Percentiles rank a stretch among this genome's conserved stretches.
These are phyloP conservation scores for Drosophila repletoides DNA, from an alignment of 1,140 invertebrate genomes.

Conservation along the genomic window DNA sequence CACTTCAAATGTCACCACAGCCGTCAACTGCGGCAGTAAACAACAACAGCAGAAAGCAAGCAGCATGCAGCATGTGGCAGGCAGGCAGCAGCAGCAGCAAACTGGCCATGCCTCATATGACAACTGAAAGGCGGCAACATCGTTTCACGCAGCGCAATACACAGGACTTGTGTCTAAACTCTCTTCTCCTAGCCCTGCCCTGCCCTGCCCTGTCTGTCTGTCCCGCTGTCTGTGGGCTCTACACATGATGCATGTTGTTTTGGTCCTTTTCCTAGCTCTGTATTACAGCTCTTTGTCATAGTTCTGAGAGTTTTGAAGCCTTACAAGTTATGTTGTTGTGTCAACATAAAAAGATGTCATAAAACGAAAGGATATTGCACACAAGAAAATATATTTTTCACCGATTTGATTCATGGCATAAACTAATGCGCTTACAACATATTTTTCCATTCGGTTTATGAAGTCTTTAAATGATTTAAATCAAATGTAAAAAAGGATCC, in stretches of 20 bases:
- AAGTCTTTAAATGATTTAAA: too few species aligned
- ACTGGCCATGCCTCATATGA: constrained; percentile 47
- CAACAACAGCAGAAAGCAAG: constrained; percentile 38
- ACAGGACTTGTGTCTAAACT: not conserved
- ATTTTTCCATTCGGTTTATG: too few species aligned
- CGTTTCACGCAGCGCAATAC: constrained; percentile 14
- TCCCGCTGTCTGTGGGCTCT: not conserved
- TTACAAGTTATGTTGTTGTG: constrained; percentile 40
- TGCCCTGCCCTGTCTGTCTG: not conserved
- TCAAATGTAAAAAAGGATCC: too few species aligned
- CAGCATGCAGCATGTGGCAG: not conserved
- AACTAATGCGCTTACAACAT: too few species aligned
- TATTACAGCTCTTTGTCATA: constrained; percentile 30
- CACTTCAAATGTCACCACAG: constrained; percentile 75
- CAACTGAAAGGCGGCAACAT: constrained; percentile 41
- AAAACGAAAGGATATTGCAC: constrained; percentile 3
- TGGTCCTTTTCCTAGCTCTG: not conserved
- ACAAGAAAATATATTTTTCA: too few species aligned
- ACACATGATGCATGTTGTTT: constrained; percentile 22
- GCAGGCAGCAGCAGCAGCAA: too few species aligned
- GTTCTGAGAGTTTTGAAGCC: constrained; percentile 13
- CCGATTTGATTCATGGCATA: too few species aligned
- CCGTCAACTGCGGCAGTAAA: constrained; percentile 55
- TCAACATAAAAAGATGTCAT: constrained; percentile 14
- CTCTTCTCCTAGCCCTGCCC: not conserved